phyloP scores from a whole-genome alignment of 2,888 invertebrate genomes.

The Parelbella ahira region DNA sequence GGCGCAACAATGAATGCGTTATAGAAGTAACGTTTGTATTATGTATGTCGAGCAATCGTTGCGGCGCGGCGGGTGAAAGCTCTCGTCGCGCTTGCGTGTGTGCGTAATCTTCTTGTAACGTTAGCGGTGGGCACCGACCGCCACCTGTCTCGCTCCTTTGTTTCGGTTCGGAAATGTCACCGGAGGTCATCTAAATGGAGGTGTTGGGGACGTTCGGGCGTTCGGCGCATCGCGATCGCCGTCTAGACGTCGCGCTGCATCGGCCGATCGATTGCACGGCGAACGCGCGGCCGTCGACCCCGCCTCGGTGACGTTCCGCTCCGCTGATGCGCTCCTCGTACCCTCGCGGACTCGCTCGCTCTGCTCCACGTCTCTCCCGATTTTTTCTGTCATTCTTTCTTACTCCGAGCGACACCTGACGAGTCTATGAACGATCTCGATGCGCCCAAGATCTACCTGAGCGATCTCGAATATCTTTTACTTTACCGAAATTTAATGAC shows the following conservation, averaged over 20 bases:
- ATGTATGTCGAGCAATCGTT: constrained; percentile 52
- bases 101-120: constrained; percentile 65
- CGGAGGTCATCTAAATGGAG: constrained; percentile 78
- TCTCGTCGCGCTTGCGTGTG: constrained; percentile 47
- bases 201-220: constrained; percentile 66
- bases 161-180: constrained; percentile 76
- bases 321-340: constrained; percentile 74
- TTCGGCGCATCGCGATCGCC: constrained; percentile 67
- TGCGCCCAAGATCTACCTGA: constrained; percentile 21
- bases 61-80: constrained; percentile 60
- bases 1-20: constrained; percentile 47
- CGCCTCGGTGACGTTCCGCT: constrained; percentile 80
- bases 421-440: constrained; percentile 25
- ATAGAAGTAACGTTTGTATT: constrained; percentile 39
- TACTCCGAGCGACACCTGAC: constrained; percentile 25
- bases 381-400: constrained; percentile 31
- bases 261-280: constrained; percentile 78
- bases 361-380: constrained; percentile 36
- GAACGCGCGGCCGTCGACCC: constrained; percentile 75
- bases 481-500: constrained; percentile 28
- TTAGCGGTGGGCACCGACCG: constrained; percentile 58
- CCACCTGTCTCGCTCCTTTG: constrained; percentile 76
- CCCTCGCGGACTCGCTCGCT: constrained; percentile 51
- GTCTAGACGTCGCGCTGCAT: constrained; percentile 77
- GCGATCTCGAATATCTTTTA: constrained; percentile 13